Evolutionary conservation across 1,140 invertebrate species (phyloP), one percentile per base, ranked within the genome.

Genomic region (Polyergus mexicanus): DNA sequence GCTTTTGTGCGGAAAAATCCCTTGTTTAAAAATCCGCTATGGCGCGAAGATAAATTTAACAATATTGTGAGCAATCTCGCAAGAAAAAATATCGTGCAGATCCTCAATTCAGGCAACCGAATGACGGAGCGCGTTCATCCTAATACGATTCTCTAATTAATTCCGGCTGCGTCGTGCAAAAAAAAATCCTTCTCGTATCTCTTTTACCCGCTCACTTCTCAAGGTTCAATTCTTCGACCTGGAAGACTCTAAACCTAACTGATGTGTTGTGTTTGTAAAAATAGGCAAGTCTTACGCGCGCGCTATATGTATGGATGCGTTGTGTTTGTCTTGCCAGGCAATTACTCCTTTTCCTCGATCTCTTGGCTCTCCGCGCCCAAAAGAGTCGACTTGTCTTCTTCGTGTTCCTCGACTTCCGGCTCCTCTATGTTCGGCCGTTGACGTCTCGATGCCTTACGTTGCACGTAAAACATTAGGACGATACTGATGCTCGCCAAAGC

Each of bases 321-420:
- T 22, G 4, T 66, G 76, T 51, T 78, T 51, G 56, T 71, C n/a
- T 51, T 16, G 38, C n/a, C 58, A 19, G 6, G 81, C 58, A 56
- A 91, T 92, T 92, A 92, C 72, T 93, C 90, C 66, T 92, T 92
- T 32, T 92, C 87, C 47, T 93, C 92, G 38, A 58, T 88, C 35
- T 93, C 93, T 22, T 93, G 89, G 41, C 58, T 86, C 62, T 93
- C 92, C 22, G 68, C 74, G 60, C 91, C 93, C 41, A 94, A 44
- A 44, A 94, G 86, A 6, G 92, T 94, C n/a, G 92, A 93, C 85
- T 93, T 92, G 69, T 93, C 91, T 32, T 90, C 91, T 35, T 93
- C 92, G n/a, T 90, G 88, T 32, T 90, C 89, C 10, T 92, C 92
- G 0, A 83, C 85, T 78, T 92, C 92, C 32, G 89, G 84, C 58